Evolutionary conservation across 2,888 invertebrate species (phyloP).

Genomic region (Ctenicera cuprea): DNA sequence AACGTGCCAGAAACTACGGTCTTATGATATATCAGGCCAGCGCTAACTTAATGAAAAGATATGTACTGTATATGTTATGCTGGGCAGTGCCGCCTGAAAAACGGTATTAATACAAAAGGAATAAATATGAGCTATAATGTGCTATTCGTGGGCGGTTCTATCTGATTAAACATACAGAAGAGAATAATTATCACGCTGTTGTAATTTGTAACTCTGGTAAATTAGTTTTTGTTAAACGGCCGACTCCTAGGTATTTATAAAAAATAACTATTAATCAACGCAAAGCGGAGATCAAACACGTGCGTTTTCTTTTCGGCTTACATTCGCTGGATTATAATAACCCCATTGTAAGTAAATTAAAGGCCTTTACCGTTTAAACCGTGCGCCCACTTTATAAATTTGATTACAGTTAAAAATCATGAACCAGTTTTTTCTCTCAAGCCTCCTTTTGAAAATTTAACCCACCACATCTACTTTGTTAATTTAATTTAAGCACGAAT

Average conservation of each 20-base stretch:
- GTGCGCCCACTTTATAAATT: background rate
- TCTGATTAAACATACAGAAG: constrained; percentile 67
- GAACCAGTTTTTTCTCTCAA: too few species aligned
- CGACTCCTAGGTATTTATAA: constrained; percentile 33
- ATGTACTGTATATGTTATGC: constrained; percentile 70
- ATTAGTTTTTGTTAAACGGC: constrained; percentile 43
- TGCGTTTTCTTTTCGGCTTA: background rate
- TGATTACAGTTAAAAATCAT: too few species aligned
- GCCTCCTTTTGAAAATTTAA: too few species aligned
- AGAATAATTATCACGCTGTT: constrained; percentile 69
- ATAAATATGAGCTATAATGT: constrained; percentile 65
- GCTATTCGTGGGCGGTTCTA: constrained; percentile 69
- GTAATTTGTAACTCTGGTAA: constrained; percentile 67
- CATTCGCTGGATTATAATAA: background rate
- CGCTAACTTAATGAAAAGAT: constrained; percentile 71
- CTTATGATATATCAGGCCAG: constrained; percentile 70
- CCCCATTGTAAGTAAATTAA: constrained; percentile 15
- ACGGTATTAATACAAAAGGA: constrained; percentile 67
- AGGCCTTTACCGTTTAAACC: constrained; percentile 1
- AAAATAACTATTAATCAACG: constrained; percentile 34
- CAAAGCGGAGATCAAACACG: constrained; percentile 21
- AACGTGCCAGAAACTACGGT: constrained; percentile 63
- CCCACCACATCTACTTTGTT: too few species aligned
- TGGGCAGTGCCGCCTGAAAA: constrained; percentile 64
- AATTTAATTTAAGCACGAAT: too few species aligned